Evolutionary conservation across 2,113 vertebrate species (phyloP), one percentile per base, ranked within the genome.

Genomic region (Shinisaurus crocodilurus): DNA sequence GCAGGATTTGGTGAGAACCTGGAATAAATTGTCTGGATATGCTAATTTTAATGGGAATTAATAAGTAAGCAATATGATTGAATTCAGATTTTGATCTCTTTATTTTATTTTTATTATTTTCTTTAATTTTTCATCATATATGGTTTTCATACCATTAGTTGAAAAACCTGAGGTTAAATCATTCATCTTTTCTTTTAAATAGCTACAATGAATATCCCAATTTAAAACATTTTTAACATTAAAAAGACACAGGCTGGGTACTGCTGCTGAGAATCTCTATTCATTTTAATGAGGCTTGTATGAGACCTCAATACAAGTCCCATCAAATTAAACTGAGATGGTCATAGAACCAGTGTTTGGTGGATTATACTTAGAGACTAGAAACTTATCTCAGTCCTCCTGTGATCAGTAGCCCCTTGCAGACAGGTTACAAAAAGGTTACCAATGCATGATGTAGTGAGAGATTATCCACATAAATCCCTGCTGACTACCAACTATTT

Each of bases 391-490:
- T 76, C 37, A 85, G 79, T 70, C 69, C 87, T 37, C 15, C 10
- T 92, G 81, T 85, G 40, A 25, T 48, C 86, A 86, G 2, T 32
- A 65, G 12, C 4, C 3, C 63, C 48, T 60, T 27, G 1, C 1
- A 88, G 72, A 0, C 34, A 69, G 0, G 74, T 50, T n/a, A 79
- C 0, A 13, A 43, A 23, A 27, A 7, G 0, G 72, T n/a, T 37
- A 74, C 18, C n/a, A 8, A 6, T 92, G 43, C 86, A 90, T 2
- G 13, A 1, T 0, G 1, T 34, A 16, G 1, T 25, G 20, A 77
- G 75, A 43, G 37, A 27, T 40, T 25, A 77, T 43, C 75, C 37
- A 77, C 37, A 40, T 20, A 40, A 9, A 77, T 40, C 75, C 74
- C 37, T 45, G 37, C 37, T 7, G 45, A 16, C 74, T 76, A 13